Evolutionary conservation across 2,797 vertebrate genomes (phyloP).

Genomic region (Gymnothorax reevesii): DNA sequence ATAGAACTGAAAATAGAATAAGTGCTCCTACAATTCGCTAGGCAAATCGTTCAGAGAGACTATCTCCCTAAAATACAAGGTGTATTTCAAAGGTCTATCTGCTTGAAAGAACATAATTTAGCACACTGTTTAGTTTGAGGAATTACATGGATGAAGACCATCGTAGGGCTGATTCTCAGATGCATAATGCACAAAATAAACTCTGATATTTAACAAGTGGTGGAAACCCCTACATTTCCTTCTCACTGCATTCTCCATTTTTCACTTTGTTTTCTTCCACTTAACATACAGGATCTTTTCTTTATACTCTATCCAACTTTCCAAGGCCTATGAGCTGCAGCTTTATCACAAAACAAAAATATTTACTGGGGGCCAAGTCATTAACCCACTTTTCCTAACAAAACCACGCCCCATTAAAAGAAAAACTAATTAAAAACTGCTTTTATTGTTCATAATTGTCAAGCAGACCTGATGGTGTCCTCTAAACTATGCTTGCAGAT

Average conservation of each 20-base stretch:
- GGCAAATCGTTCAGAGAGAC: neutral
- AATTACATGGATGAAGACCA: neutral
- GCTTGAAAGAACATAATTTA: neutral
- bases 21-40: neutral
- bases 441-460: neutral
- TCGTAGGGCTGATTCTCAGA: neutral
- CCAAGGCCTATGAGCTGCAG: constrained; percentile 1
- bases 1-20: neutral
- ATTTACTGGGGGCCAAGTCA: neutral
- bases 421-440: neutral
- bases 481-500: constrained; percentile 1
- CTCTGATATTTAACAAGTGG: neutral
- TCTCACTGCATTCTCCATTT: constrained; percentile 18
- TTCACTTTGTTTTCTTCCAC: constrained; percentile 23
- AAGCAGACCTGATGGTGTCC: neutral
- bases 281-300: neutral
- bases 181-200: neutral
- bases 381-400: neutral
- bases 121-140: neutral
- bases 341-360: neutral
- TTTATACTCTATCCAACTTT: neutral
- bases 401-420: neutral
- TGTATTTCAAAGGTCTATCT: neutral
- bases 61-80: neutral
- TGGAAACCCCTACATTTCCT: neutral